Percentiles rank a stretch among this genome's conserved stretches.
Evolutionary conservation across 2,888 invertebrate species (phyloP).

Genomic region (Mamestra brassicae): DNA sequence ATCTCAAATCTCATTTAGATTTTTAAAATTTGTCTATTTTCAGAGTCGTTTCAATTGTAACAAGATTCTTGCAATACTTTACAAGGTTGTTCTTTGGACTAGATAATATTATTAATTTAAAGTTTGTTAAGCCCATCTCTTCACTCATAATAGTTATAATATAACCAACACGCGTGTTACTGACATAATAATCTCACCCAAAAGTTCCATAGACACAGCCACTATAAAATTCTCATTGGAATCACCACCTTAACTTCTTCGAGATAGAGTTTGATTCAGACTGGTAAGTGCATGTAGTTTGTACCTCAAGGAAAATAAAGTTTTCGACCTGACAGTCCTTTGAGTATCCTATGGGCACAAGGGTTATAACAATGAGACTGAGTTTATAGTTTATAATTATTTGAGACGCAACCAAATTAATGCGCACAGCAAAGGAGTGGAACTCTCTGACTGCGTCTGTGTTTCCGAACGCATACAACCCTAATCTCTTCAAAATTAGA

Average conservation of each 20-base stretch:
- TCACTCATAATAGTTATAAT: conserved; percentile 17
- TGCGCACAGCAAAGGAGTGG: too few relatives aligned
- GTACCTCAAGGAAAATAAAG: neutral
- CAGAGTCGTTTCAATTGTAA: too few relatives aligned
- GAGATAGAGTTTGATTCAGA: neutral
- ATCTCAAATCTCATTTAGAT: too few relatives aligned
- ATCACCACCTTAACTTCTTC: neutral
- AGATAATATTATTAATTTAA: neutral
- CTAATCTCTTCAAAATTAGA: too few relatives aligned
- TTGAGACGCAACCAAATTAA: too few relatives aligned
- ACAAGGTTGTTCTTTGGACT: too few relatives aligned
- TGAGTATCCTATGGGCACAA: conserved; percentile 1
- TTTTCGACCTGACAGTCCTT: conserved; percentile 18
- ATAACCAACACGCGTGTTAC: conserved; percentile 31
- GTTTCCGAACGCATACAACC: too few relatives aligned
- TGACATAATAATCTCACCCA: conserved; percentile 34
- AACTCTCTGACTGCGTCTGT: too few relatives aligned
- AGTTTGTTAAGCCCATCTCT: neutral
- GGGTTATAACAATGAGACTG: neutral
- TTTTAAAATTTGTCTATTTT: too few relatives aligned
- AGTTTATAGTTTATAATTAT: neutral
- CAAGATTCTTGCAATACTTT: too few relatives aligned
- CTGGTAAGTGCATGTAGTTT: neutral
- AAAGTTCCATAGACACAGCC: conserved; percentile 7
- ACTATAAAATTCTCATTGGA: neutral